Evolutionary conservation across 2,888 invertebrate genomes (phyloP).

Genomic region (Mesochorus sp.): DNA sequence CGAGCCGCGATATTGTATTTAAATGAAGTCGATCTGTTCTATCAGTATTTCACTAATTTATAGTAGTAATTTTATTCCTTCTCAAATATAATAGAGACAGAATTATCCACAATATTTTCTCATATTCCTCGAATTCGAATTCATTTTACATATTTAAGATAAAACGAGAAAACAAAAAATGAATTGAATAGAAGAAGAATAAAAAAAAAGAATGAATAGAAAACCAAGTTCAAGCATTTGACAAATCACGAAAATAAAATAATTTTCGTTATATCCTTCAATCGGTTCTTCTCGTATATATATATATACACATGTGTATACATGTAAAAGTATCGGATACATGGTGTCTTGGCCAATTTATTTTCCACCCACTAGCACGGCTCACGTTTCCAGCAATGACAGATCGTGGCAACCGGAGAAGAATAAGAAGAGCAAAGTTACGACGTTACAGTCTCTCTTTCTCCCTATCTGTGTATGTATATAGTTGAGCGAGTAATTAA

Average conservation of each 20-base stretch:
- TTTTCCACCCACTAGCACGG: background rate
- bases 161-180: too few relatives aligned
- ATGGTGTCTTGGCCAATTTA: background rate
- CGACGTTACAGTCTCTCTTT: background rate
- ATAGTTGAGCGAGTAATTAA: constrained; percentile 53
- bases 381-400: background rate
- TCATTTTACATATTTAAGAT: too few relatives aligned
- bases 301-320: background rate
- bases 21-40: too few relatives aligned
- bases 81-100: too few relatives aligned
- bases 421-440: constrained; percentile 16
- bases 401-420: constrained; percentile 1
- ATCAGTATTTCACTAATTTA: too few relatives aligned
- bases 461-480: background rate
- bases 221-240: background rate
- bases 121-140: too few relatives aligned
- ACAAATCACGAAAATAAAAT: background rate
- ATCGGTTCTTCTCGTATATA: background rate
- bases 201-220: background rate
- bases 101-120: too few relatives aligned
- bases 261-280: background rate
- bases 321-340: too few relatives aligned
- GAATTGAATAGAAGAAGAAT: too few relatives aligned
- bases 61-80: too few relatives aligned
- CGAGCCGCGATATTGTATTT: too few relatives aligned